phyloP scores from a whole-genome alignment of 2,113 vertebrate genomes.

The Macrotis lagotis region DNA sequence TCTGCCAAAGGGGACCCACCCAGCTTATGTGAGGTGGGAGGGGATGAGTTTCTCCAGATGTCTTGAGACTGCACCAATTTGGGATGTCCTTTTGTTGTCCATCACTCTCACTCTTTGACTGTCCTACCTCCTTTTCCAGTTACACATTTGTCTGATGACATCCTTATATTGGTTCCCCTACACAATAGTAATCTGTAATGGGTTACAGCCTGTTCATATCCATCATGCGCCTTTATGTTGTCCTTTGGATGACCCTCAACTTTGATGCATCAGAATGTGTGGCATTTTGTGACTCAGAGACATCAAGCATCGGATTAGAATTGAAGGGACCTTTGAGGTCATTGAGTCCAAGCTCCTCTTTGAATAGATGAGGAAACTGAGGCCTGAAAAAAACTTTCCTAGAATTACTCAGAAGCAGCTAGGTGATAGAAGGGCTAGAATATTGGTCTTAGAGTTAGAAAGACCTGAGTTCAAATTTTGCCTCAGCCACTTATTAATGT shows the following conservation, averaged over 20 bases:
- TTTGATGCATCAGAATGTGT: background rate
- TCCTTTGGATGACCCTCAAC: background rate
- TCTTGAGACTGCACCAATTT: background rate
- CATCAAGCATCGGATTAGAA: background rate
- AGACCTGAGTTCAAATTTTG: constrained; percentile 35
- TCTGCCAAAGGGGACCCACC: background rate
- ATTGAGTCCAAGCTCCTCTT: background rate
- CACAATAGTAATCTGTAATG: background rate
- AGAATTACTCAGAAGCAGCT: background rate
- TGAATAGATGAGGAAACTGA: background rate
- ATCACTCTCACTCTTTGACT: background rate
- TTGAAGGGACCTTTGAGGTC: background rate
- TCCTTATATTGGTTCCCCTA: background rate
- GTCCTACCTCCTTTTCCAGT: background rate
- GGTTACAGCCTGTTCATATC: background rate
- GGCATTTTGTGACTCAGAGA: background rate
- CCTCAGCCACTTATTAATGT: constrained; percentile 23
- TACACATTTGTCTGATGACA: background rate
- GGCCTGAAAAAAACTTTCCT: background rate
- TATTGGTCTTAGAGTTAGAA: background rate
- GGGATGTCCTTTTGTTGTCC: background rate
- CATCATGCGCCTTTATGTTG: background rate
- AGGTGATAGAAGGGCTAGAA: background rate
- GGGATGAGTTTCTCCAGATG: background rate
- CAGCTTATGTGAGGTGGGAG: background rate